phyloP scores from a whole-genome alignment of 64 coral and sea anemone species.

The Acropora yongei region DNA sequence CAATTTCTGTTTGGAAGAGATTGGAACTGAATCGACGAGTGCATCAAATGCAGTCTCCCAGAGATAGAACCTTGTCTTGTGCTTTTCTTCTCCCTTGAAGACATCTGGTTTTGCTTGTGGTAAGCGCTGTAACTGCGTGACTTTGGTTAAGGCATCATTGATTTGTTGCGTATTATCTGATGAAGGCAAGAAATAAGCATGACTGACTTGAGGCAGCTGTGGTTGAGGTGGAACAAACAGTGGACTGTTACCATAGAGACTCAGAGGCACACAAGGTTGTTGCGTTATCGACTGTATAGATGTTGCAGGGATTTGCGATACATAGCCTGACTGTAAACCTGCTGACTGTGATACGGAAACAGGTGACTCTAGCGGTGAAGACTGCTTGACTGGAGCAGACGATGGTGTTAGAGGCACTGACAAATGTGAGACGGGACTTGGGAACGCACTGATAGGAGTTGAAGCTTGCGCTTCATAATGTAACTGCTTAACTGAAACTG shows the following conservation, averaged over 20 bases:
- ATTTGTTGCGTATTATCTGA: conserved; percentile 34
- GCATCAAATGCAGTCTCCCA: conserved; percentile 64
- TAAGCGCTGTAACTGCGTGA: conserved; percentile 38
- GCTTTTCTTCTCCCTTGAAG: conserved; percentile 33
- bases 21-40: conserved; percentile 43
- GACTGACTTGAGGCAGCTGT: background rate
- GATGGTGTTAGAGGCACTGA: background rate
- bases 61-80: conserved; percentile 56
- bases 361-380: background rate
- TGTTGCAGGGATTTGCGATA: too few species aligned
- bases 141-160: conserved; percentile 51
- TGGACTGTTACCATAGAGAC: background rate
- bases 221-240: background rate
- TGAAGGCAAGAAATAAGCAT: background rate
- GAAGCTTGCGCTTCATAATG: background rate
- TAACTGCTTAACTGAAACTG: background rate
- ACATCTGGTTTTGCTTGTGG: conserved; percentile 55
- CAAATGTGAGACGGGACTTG: background rate
- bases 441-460: background rate
- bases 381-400: background rate
- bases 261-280: too few species aligned
- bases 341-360: background rate
- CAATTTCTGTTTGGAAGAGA: conserved; percentile 47
- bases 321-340: too few species aligned
- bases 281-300: too few species aligned